Evolutionary conservation across 2,888 invertebrate genomes (phyloP).

Genomic region (Lomographa bimaculata): DNA sequence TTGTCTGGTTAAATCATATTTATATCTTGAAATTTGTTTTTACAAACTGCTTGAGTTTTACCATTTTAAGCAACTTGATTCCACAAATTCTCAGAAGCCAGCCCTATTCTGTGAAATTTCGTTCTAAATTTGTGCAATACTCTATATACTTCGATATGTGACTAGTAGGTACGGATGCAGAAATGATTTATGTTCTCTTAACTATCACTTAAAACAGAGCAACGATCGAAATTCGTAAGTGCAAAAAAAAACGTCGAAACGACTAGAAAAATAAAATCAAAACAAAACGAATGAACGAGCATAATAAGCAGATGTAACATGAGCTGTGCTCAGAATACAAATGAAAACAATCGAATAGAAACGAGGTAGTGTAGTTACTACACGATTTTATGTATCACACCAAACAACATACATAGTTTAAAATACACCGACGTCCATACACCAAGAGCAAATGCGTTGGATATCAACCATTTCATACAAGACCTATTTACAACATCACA

Average conservation of each 20-base stretch:
- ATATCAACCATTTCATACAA: slow-evolving; percentile 52
- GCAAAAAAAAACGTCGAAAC: slow-evolving; percentile 57
- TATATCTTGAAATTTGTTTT: slow-evolving; percentile 18
- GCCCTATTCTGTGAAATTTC: slow-evolving; percentile 42
- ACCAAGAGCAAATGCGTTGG: slow-evolving; percentile 47
- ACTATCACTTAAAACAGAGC: slow-evolving; percentile 49
- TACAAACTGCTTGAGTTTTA: slow-evolving; percentile 9
- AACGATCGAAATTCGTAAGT: slow-evolving; percentile 41
- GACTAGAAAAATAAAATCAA: slow-evolving; percentile 63
- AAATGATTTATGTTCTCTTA: slow-evolving; percentile 52
- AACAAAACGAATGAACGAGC: slow-evolving; percentile 59
- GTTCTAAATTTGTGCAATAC: slow-evolving; percentile 42
- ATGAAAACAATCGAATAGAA: slow-evolving; percentile 56
- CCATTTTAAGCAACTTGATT: slow-evolving; percentile 35
- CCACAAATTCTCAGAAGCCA: slow-evolving; percentile 44
- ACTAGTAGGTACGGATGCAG: slow-evolving; percentile 64
- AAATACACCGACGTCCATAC: slow-evolving; percentile 46
- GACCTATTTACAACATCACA: slow-evolving; percentile 75
- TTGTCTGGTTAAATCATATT: slow-evolving; percentile 19
- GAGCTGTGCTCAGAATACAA: slow-evolving; percentile 72
- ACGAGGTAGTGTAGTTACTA: slow-evolving; percentile 81
- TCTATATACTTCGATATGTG: slow-evolving; percentile 59
- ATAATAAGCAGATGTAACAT: slow-evolving; percentile 63
- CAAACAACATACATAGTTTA: slow-evolving; percentile 44
- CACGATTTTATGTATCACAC: slow-evolving; percentile 74